Evolutionary conservation across 30 jellyfish, hydroid and myxozoan genomes (phyloP).

Genomic region (Sanderia malayensis): DNA sequence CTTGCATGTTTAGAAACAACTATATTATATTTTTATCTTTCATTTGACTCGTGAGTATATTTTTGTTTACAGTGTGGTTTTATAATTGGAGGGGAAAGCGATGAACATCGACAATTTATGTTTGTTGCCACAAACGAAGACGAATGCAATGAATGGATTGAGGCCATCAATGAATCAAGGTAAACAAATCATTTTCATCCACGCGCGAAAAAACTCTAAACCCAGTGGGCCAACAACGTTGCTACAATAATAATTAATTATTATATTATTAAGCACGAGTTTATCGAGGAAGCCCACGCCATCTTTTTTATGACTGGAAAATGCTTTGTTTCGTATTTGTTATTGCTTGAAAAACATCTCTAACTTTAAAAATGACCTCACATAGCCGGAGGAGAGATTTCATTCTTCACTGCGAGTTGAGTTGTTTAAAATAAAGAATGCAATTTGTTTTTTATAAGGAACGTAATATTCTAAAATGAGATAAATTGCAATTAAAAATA

Average conservation of each 20-base stretch:
- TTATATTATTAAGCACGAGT: background rate
- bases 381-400: too few relatives aligned
- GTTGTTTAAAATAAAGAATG: too few relatives aligned
- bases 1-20: too few relatives aligned
- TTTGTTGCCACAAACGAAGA: constrained; percentile 77
- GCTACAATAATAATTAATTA: too few relatives aligned
- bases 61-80: constrained; percentile 61
- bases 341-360: background rate
- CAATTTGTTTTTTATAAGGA: too few relatives aligned
- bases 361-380: too few relatives aligned
- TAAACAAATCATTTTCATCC: background rate
- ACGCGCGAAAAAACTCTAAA: background rate
- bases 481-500: too few relatives aligned
- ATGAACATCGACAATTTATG: constrained; percentile 69
- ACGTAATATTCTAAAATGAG: too few relatives aligned
- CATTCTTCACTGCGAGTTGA: too few relatives aligned
- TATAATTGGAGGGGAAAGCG: constrained; percentile 63
- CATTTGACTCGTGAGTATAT: background rate
- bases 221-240: background rate
- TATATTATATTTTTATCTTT: too few relatives aligned
- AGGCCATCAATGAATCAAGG: constrained; percentile 70
- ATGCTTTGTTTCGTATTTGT: too few relatives aligned
- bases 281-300: background rate
- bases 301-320: background rate
- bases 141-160: constrained; percentile 83